phyloP scores from a whole-genome alignment of 2,113 vertebrate species.

The rat (Rattus norvegicus) region GRCr8 NC_086022.1:121473501-121474000 shows the following conservation, averaged over 20 bases:
- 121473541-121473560: not conserved
- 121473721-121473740: not conserved
- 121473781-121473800: not conserved
- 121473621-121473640: not conserved
- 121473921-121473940: not conserved
- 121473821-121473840: not conserved
- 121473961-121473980: not conserved
- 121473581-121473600: not conserved
- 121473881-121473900: not conserved
- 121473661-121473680: not conserved
- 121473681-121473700: not conserved
- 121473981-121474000: not conserved
- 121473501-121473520: slow-evolving; percentile 61
- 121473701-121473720: not conserved
- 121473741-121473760: not conserved
- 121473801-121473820: not conserved
- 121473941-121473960: not conserved
- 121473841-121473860: not conserved
- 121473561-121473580: not conserved
- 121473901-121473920: not conserved
- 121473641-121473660: not conserved
- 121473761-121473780: not conserved
- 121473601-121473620: not conserved
- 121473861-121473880: not conserved
- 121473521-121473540: not conserved